A percentile compares a stretch with the other conserved stretches of the same genome.
Conservation (phyloP, 2,888 invertebrate genomes). For the Eupeodes latifasciatus region DNA sequence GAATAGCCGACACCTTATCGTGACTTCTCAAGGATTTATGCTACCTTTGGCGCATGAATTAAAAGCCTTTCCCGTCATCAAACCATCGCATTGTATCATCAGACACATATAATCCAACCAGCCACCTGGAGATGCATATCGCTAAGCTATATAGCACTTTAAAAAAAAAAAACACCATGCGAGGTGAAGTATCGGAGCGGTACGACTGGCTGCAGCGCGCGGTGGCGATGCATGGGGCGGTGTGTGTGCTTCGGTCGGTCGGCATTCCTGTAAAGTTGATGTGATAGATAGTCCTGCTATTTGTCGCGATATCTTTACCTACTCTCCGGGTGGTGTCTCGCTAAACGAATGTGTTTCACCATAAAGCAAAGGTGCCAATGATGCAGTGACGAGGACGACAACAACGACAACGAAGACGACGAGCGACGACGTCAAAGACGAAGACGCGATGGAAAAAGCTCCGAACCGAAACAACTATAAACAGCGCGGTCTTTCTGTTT, state of each 20-base stretch:
- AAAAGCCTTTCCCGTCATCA: slow-evolving; percentile 66
- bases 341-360: slow-evolving; percentile 45
- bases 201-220: neutral
- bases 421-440: neutral
- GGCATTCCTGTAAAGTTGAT: slow-evolving; percentile 60
- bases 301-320: slow-evolving; percentile 75
- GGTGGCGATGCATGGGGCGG: slow-evolving; percentile 11
- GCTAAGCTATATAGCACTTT: neutral
- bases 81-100: neutral
- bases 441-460: slow-evolving; percentile 47
- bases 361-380: slow-evolving; percentile 31
- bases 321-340: slow-evolving; percentile 67
- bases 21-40: slow-evolving; percentile 74
- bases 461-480: slow-evolving; percentile 3
- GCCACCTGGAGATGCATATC: slow-evolving; percentile 74
- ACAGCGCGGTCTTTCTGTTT: slow-evolving; percentile 68
- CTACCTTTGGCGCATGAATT: slow-evolving; percentile 69
- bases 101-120: slow-evolving; percentile 58
- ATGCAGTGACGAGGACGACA: neutral
- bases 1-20: slow-evolving; percentile 75
- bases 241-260: slow-evolving; percentile 12
- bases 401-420: neutral
- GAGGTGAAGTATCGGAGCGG: no score
- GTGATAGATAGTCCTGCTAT: slow-evolving; percentile 75
- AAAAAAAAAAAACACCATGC: neutral